Evolutionary conservation across 2,888 invertebrate genomes (phyloP), one percentile per base, ranked within the genome.

Genomic region (Thera obeliscata): DNA sequence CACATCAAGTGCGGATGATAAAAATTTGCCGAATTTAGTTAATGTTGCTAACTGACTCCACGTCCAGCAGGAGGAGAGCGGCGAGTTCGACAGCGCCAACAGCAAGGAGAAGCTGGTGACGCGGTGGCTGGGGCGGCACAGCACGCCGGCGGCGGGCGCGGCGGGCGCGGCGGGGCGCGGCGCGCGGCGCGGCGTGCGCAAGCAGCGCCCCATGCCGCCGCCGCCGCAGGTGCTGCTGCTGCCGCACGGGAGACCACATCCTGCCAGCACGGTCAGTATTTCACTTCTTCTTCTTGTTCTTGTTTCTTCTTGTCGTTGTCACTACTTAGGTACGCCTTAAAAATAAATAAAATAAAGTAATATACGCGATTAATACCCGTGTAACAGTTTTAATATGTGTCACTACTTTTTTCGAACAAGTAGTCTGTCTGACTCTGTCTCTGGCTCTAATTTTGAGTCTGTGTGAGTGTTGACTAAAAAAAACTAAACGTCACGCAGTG

Each of bases 21-120:
- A 22, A 22, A 22, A 22, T 22, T 22, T 22, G 22, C 22, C 22
- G 22, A 22, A 22, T 22, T 8, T 8, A 9, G 43, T 46, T 7
- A 6, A 43, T 43, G 7, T 43, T 7, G 6, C 1, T 46, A 57
- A 11, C 35, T n/a, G 5, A 59, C 36, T 6, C 33, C 5, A 46
- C 69, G n/a, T 11, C 0, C 3, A 54, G 2, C 61, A 83, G 85
- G 83, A 88, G 71, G 86, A 90, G 75, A 75, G 81, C 2, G 80
- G 85, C 1, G 87, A 89, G 77, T 92, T 80, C 73, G 94, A 91
- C 75, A 93, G 93, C 74, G 91, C 93, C 3, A 92, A 91, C 84
- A 93, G 93, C 76, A 94, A 94, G 68, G 94, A 95, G 81, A 93
- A 93, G 76, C 85, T 95, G 69, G 95, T 95, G 73, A 91, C 89